Evolutionary conservation across 2,797 vertebrate genomes (phyloP).

Genomic region (Catostomus latipinnis): DNA sequence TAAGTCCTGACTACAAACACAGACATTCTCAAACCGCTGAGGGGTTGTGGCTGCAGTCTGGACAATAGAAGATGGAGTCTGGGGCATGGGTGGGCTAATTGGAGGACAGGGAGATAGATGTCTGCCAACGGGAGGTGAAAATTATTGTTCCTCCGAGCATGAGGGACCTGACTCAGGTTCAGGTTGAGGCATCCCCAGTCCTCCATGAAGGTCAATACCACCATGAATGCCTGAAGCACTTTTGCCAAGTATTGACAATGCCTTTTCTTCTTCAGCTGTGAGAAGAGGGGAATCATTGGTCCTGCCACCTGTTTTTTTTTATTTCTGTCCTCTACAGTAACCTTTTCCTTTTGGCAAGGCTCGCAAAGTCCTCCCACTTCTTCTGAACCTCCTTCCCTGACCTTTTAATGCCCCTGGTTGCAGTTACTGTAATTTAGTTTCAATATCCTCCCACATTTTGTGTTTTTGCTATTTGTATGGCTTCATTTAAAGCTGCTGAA

Average conservation of each 20-base stretch:
- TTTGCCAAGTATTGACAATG: neutral
- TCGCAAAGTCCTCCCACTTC: neutral
- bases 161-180: too few species aligned
- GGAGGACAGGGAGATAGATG: too few species aligned
- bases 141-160: too few species aligned
- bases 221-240: neutral
- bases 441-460: neutral
- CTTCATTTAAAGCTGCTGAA: neutral
- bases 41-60: too few species aligned
- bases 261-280: neutral
- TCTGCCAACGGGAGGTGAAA: too few species aligned
- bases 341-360: neutral
- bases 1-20: too few species aligned
- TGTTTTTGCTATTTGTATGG: constrained; percentile 1
- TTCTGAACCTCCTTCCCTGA: neutral
- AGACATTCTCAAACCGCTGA: too few species aligned
- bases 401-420: neutral
- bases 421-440: neutral
- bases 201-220: neutral
- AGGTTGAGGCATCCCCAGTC: neutral
- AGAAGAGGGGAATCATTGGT: neutral
- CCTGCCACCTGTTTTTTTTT: neutral
- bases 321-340: neutral
- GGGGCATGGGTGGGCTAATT: too few species aligned
- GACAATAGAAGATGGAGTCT: too few species aligned